Evolutionary conservation across 2,888 invertebrate genomes (phyloP), one percentile per base, ranked within the genome.

Genomic region (Seira sanloemensis): DNA sequence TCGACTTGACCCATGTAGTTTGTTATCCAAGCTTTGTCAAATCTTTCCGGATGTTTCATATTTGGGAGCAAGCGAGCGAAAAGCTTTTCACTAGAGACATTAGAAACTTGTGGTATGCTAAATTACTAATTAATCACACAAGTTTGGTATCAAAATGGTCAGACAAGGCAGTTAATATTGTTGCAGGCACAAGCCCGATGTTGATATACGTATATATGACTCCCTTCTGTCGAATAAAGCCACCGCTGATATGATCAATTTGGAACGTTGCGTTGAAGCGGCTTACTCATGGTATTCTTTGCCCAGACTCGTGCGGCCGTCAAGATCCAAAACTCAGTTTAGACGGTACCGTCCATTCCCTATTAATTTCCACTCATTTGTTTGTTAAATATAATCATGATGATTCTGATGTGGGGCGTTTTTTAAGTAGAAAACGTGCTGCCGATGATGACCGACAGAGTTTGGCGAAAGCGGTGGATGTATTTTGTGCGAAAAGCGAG

Each of bases 1-100:
- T 87, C 9, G 86, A 87, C 62, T 66, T 87, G 80, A 23, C 72
- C 16, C 86, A 86, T 12, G 71, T 69, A 0, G 54, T 86, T 0
- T 87, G 87, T 67, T 85, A 78, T 18, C 82, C 77, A 7, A 26
- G 62, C 18, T 87, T 87, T 71, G 58, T 21, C 1, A 80, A 82
- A 54, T 78, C 78, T 2, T 82, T 69, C 67, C 37, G 82, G 71
- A 87, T 83, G 86, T 82, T 77, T 68, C 83, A 84, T 66, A 73
- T 75, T 18, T 87, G 87, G 87, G 86, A 87, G 50, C 87, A 87
- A 65, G 83, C 85, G 0, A 87, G 82, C 78, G 88, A 88, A 65
- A 86, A 85, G 12, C 68, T 88, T 16, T 86, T 88, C 75, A 86
- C 86, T 24, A 65, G 86, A 21, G 86, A 86, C 37, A 80, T 86